These are phyloP conservation scores for Lepidocolaptes lacrymiger DNA, from an alignment of 2,797 vertebrate species.

Conservation along the genomic window DNA sequence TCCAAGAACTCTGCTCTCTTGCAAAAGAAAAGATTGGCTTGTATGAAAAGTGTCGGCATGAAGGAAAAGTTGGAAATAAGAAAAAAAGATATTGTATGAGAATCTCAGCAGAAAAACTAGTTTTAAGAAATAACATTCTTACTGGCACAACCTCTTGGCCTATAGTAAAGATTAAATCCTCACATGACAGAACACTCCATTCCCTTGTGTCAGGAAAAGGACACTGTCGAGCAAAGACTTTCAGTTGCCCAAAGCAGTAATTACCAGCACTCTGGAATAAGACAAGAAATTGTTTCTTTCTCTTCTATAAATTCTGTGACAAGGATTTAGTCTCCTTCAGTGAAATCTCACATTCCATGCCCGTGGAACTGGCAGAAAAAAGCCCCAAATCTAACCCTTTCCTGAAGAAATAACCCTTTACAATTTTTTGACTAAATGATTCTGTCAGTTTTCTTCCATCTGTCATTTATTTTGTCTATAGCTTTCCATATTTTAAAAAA, in stretches of 20 bases:
- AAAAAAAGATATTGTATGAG: background rate
- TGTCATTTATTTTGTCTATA: slow-evolving; percentile 7
- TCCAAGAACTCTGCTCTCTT: slow-evolving; percentile 52
- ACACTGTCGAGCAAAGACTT: background rate
- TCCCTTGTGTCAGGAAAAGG: background rate
- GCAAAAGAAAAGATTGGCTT: slow-evolving; percentile 24
- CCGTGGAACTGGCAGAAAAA: background rate
- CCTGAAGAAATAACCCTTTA: background rate
- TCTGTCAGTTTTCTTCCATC: slow-evolving; percentile 40
- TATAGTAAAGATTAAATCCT: slow-evolving; percentile 15
- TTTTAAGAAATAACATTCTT: background rate
- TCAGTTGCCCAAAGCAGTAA: background rate
- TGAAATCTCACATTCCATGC: background rate
- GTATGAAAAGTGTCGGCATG: background rate
- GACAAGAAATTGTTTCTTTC: background rate
- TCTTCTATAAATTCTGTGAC: background rate
- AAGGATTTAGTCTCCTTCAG: background rate
- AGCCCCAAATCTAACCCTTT: background rate
- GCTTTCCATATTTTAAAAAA: slow-evolving; percentile 61
- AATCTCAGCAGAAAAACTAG: background rate
- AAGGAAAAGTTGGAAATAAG: background rate
- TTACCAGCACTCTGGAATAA: background rate
- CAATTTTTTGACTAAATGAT: background rate
- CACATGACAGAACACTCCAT: slow-evolving; percentile 1
- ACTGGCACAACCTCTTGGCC: background rate